phyloP scores from a whole-genome alignment of 2,797 vertebrate genomes.

The Champsocephalus esox region DNA sequence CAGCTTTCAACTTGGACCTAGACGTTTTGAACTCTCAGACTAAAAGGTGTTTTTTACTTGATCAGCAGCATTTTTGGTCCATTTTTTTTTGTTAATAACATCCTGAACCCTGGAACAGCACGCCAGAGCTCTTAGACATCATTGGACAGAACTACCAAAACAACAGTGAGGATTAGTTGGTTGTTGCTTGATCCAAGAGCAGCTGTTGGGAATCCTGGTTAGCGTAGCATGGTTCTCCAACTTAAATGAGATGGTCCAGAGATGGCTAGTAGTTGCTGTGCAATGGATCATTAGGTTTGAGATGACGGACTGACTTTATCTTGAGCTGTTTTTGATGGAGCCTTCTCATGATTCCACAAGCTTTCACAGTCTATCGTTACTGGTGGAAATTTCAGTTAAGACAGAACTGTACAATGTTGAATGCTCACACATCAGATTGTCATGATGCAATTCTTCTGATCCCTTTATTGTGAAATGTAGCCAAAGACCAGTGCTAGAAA shows the following conservation, averaged over 20 bases:
- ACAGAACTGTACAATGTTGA: slow-evolving; percentile 13
- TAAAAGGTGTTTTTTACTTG: background rate
- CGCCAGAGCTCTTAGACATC: background rate
- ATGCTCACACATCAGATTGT: slow-evolving; percentile 68
- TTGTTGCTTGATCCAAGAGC: background rate
- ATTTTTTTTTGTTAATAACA: background rate
- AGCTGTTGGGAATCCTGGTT: background rate
- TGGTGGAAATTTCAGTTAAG: slow-evolving; percentile 13
- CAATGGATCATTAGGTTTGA: background rate
- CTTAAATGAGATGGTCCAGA: background rate
- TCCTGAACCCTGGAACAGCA: background rate
- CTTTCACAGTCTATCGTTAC: background rate
- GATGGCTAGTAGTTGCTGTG: background rate
- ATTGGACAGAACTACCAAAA: background rate
- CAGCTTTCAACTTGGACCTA: slow-evolving; percentile 10
- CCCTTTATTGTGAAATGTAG: slow-evolving; percentile 76
- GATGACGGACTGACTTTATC: background rate
- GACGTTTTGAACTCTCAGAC: background rate
- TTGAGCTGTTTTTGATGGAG: background rate
- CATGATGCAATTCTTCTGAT: slow-evolving; percentile 60
- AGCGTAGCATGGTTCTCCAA: background rate
- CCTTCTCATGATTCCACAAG: background rate
- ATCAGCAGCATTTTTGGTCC: background rate
- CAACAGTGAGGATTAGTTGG: background rate
- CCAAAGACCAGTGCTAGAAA: slow-evolving; percentile 71